Conservation (phyloP, 2,888 invertebrate species). For the Macaria notata region DNA sequence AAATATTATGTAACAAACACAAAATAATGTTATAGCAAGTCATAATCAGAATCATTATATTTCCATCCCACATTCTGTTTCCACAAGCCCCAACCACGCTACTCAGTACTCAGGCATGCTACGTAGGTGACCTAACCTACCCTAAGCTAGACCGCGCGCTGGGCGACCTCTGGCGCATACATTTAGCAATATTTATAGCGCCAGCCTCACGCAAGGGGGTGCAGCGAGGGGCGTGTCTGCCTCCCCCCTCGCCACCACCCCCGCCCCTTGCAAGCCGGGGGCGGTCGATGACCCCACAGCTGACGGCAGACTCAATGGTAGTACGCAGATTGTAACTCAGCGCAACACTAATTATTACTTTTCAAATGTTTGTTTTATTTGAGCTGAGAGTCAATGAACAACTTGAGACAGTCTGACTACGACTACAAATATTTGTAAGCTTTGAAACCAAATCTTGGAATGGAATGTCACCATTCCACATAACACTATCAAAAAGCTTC, state of each 20-base stretch:
- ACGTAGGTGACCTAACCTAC: constrained; percentile 16
- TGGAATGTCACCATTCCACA: no score
- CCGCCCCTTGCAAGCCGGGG: constrained; percentile 1
- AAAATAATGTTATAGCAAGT: no score
- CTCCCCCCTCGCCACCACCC: constrained; percentile 21
- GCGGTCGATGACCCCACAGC: constrained; percentile 65
- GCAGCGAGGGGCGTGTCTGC: constrained; percentile 47
- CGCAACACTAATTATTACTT: constrained; percentile 28
- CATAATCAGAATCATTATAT: no score
- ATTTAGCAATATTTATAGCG: constrained; percentile 23
- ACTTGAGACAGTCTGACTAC: no score
- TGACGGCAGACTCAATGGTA: constrained; percentile 67
- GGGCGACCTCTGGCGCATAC: constrained; percentile 30
- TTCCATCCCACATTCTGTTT: no score
- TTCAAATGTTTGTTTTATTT: constrained; percentile 23
- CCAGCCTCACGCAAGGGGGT: constrained; percentile 30
- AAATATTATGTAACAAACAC: no score
- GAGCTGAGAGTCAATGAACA: no score
- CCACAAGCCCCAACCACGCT: neutral
- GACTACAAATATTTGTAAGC: no score
- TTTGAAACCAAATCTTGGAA: no score
- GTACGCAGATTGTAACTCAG: constrained; percentile 41
- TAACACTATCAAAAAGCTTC: no score
- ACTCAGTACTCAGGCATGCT: neutral
- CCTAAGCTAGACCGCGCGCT: constrained; percentile 32